phyloP scores from a whole-genome alignment of 2,888 invertebrate species.

The Hydroisotoma schaefferi region DNA sequence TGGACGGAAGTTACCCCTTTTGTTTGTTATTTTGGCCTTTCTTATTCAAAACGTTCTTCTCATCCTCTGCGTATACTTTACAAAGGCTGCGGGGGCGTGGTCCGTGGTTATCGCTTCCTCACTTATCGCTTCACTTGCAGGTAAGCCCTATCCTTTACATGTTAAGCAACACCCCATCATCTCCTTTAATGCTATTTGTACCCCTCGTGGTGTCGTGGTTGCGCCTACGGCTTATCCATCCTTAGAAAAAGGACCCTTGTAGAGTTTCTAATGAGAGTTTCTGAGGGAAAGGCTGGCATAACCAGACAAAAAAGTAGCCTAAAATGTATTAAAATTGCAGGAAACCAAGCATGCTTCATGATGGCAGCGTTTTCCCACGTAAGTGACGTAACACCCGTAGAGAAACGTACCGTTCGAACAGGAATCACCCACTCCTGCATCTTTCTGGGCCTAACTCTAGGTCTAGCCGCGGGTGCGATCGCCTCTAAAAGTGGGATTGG shows the following conservation, averaged over 20 bases:
- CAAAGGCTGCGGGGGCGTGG: slow-evolving; percentile 34
- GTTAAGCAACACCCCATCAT: too few species aligned
- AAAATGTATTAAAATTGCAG: too few species aligned
- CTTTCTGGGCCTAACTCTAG: slow-evolving; percentile 76
- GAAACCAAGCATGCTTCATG: slow-evolving; percentile 53
- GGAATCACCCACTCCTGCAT: slow-evolving; percentile 78
- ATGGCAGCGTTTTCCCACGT: slow-evolving; percentile 87
- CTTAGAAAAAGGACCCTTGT: too few species aligned
- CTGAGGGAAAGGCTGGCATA: too few species aligned
- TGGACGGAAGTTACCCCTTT: slow-evolving; percentile 69
- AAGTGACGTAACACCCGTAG: slow-evolving; percentile 67
- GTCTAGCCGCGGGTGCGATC: slow-evolving; percentile 76
- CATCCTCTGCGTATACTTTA: slow-evolving; percentile 23
- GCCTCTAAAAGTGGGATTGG: slow-evolving; percentile 56
- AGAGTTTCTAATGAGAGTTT: too few species aligned
- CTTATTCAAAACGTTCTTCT: slow-evolving; percentile 40
- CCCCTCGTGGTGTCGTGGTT: too few species aligned
- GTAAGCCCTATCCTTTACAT: too few species aligned
- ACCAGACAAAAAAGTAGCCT: too few species aligned
- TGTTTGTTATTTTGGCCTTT: slow-evolving; percentile 66
- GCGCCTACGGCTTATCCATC: background rate
- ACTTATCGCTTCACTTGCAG: slow-evolving; percentile 19
- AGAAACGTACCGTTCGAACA: slow-evolving; percentile 71
- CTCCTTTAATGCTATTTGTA: too few species aligned
- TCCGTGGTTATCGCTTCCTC: slow-evolving; percentile 34